Base-by-base conservation (phyloP, 2,797 vertebrate genomes). In the Pseudocheirus occidentalis region DNA sequence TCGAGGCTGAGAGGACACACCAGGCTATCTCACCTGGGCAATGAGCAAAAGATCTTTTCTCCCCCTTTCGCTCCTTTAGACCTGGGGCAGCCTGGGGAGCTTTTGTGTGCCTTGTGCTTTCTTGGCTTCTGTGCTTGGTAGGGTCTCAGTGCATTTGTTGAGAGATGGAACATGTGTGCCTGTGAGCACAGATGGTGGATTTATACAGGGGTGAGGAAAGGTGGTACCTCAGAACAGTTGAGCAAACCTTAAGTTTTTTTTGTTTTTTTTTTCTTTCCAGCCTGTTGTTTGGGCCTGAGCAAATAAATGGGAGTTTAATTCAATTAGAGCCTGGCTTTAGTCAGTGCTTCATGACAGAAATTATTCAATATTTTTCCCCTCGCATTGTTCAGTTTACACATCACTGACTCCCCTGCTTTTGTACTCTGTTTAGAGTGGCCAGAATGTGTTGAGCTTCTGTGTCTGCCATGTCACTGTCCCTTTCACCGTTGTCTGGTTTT, bases 241-340 rank as follows among this genome's bases (percentile, higher is more conserved):
- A 99, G 98, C 99, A 99, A 99, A 99, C 99, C 99, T 99, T 98
- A 97, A 98, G 98, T 98, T 99, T 98, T 98, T 96, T 97, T 97
- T 97, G 53, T 94, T 55, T 94, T 56, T 54, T 90, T 34, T 54
- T 90, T 97, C 95, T 97, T 97, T 97, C 98, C 98, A 99, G 99
- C 99, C 99, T 99, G 99, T 99, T 99, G 99, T 99, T 99, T 98
- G 97, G 99, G 99, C 99, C 99, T 99, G 99, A 98, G 99, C 99
- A 99, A 99, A 99, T 99, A 99, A 99, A 99, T 99, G 99, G 99
- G 99, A 99, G 99, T 99, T 99, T 99, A 99, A 99, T 99, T 99
- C 99, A 99, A 99, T 99, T 99, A 99, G 99, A 99, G 99, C 99
- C 99, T 98, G 99, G 99, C 99, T 99, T 99, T 99, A 99, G 99